phyloP scores from a whole-genome alignment of 2,888 invertebrate genomes.

The Drosophila demipolita region DNA sequence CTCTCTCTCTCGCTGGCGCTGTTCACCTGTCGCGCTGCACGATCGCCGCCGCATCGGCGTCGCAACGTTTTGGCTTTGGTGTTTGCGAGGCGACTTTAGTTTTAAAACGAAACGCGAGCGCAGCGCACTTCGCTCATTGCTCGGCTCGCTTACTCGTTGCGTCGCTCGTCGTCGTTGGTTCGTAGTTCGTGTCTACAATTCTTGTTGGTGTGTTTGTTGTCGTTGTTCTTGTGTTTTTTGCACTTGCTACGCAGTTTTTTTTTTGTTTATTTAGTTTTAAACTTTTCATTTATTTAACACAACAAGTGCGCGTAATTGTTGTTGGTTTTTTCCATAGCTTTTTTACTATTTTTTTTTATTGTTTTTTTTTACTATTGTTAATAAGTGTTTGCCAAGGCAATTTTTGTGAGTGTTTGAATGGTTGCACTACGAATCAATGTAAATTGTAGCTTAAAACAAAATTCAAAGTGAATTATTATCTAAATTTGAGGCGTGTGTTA shows the following conservation, averaged over 20 bases:
- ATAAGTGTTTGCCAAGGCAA: constrained; percentile 33
- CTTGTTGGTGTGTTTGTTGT: constrained; percentile 23
- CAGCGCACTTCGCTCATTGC: constrained; percentile 48
- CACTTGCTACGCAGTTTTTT: constrained; percentile 41
- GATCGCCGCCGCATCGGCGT: constrained; percentile 29
- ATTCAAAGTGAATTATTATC: constrained; percentile 25
- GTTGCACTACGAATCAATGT: constrained; percentile 17
- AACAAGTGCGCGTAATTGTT: constrained; percentile 44
- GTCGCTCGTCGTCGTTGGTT: constrained; percentile 35
- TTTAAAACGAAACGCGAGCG: constrained; percentile 65
- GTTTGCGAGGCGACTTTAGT: constrained; percentile 41
- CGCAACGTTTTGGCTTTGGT: constrained; percentile 20
- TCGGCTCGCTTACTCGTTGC: constrained; percentile 44
- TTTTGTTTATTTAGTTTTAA: constrained; percentile 30
- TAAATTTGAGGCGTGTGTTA: constrained; percentile 30
- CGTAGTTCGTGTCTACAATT: constrained; percentile 23
- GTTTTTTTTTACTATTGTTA: constrained; percentile 8
- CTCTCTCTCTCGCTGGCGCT: background rate
- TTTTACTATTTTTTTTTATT: background rate
- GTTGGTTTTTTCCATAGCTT: background rate
- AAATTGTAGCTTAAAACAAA: constrained; percentile 7
- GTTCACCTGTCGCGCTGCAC: constrained; percentile 48
- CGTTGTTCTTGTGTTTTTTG: constrained; percentile 29
- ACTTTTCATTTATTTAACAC: constrained; percentile 44
- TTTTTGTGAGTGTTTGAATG: constrained; percentile 22